Base-by-base conservation (phyloP, 2,797 vertebrate genomes). In the Tolypeutes matacus region DNA sequence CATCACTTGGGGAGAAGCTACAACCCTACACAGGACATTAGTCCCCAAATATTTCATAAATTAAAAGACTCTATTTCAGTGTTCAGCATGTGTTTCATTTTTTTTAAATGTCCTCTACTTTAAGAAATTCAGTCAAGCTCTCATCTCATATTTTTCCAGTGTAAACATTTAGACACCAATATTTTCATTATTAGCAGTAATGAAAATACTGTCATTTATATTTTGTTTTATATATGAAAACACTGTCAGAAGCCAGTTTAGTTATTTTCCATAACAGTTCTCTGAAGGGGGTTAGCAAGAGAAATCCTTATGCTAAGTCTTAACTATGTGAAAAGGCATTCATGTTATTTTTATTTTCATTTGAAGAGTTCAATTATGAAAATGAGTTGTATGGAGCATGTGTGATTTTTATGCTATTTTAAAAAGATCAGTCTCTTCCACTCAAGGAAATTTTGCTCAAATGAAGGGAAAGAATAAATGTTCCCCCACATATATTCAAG, bases 101-200 rank as follows among this genome's bases (percentile, higher is more conserved):
- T 94, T 73, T 78, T 91, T 62, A 80, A 23, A 56, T 56, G 27
- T 65, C 60, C 49, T 11, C 14, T 80, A 58, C 36, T 91, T 82
- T 70, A 10, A 69, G 84, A 88, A 80, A 91, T 93, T 96, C 75
- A 77, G 18, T 77, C 65, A 93, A 89, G 39, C 64, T 86, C 64
- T 86, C 73, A 87, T 89, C n/a, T 94, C 42, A 36, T 92, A 46
- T 92, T 94, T 96, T 86, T 67, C 39, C 64, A 80, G 72, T 84
- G 67, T 84, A 97, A 97, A 97, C 86, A 97, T 96, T 97, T 96
- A 96, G 96, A 96, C 92, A 91, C 60, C 23, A 87, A 95, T 96
- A 96, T 89, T 95, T 97, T 94, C 80, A 86, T 94, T 95, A 96
- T 91, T 93, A 96, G 36, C 58, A 92, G 62, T 95, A 95, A 96